Evolutionary conservation across 2,888 invertebrate species (phyloP), one percentile per base, ranked within the genome.

Genomic region (Mesorhabditis spiculigera): DNA sequence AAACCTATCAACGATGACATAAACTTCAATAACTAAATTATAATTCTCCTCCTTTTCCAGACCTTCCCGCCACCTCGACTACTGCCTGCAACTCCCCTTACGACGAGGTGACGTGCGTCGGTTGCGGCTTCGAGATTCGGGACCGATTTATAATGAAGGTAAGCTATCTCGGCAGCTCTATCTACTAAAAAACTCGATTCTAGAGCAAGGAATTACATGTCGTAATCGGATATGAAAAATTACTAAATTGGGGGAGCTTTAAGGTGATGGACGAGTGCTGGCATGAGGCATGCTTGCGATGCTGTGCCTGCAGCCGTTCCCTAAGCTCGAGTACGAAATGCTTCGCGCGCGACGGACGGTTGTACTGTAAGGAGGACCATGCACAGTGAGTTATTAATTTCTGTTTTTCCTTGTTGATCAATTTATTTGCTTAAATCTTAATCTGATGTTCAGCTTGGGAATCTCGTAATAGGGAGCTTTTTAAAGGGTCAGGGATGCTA

Each of bases 321-420:
- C 74, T 85, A 41, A 69, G 75, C 65, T 70, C 72, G 4, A 71
- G 67, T 61, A 73, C 72, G 43, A 78, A 79, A 42, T 85, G 85
- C 75, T 85, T 75, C 71, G 69, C 79, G 62, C 79, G 78, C 64
- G 78, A 82, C 44, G 81, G 82, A 5, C 77, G 78, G 41, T 74
- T 84, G 63, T 85, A 82, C 75, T 85, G 85, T 71, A 75, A 75
- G 66, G 78, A 82, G 42, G 83, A 85, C 68, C 82, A 85, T 73
- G 68, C 75, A 28, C 71, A 76, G 85, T 85, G 43, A 78, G 82
- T n/a, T n/a, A n/a, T n/a, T n/a, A n/a, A n/a, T n/a, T n/a, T n/a
- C n/a, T n/a, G n/a, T n/a, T n/a, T n/a, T n/a, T n/a, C n/a, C n/a
- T n/a, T n/a, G n/a, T n/a, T n/a, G n/a, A n/a, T n/a, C n/a, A n/a